Base-by-base conservation (phyloP, 2,797 vertebrate genomes). In the Neopelma chrysocephalum region DNA sequence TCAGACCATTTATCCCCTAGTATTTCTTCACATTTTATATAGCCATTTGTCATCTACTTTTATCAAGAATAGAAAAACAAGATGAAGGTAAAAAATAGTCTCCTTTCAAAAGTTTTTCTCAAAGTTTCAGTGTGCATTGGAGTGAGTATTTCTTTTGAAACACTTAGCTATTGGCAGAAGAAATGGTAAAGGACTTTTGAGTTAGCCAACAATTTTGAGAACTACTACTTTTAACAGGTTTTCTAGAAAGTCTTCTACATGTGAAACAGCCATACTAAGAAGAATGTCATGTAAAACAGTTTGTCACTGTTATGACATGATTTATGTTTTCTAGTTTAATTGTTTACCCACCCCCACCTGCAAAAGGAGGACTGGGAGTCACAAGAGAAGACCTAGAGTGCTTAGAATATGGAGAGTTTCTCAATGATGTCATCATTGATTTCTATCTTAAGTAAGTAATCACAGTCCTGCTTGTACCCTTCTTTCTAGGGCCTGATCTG, bases 391-490 rank as follows among this genome's bases (percentile, higher is more conserved):
- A 99, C 93, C 93, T 99, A 60, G 98, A 98, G 48, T 99, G 99
- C 93, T 98, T 99, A 95, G 98, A 98, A 50, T 97, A 97, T 34
- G 98, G 99, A 43, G 97, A 99, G 72, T 99, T 99, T 98, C 99
- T 99, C 82, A 99, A 99, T 78, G 99, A 99, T 89, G 99, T 99
- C 87, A 99, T 99, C 95, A 99, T 99, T 85, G 99, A 99, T 97
- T 99, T 99, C 98, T 99, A 99, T 95, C 99, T 99, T 56, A 99
- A 99, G 99, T 99, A 97, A 98, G 98, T 98, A 98, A 97, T 97
- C 12, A 57, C 40, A 69, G 40, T 18, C 29, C 32, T 83, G 78
- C 13, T 76, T 47, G 32, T 53, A 38, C n/a, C 14, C 32, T 82
- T 81, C 38, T 73, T 58, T 68, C 29, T 77, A 38, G 9, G 51